A percentile compares a stretch with the other conserved stretches of the same genome.
These are phyloP conservation scores for Smittia sp. DNA, from an alignment of 2,888 invertebrate species.

Conservation along the genomic window DNA sequence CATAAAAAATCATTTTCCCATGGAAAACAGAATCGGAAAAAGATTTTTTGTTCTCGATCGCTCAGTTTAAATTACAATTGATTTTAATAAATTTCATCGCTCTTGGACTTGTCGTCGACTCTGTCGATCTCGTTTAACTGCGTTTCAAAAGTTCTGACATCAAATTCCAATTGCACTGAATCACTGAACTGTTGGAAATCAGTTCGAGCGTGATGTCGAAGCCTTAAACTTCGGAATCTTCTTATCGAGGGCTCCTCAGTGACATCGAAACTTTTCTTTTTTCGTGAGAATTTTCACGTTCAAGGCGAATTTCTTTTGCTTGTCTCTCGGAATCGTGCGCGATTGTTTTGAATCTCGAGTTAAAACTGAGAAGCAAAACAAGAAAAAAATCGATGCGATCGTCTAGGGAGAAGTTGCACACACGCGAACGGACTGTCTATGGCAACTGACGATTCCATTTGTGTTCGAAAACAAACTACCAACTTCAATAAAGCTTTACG, in stretches of 20 bases:
- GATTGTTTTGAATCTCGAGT: constrained; percentile 31
- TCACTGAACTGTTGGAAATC: background rate
- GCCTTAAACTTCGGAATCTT: constrained; percentile 1
- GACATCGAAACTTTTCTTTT: background rate
- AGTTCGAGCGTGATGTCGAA: background rate
- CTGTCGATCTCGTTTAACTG: background rate
- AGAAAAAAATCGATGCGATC: constrained; percentile 1
- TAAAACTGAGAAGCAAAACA: constrained; percentile 30
- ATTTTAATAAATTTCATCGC: constrained; percentile 36
- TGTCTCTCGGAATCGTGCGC: constrained; percentile 10
- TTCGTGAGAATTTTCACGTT: background rate
- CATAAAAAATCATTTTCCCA: background rate
- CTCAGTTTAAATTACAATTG: constrained; percentile 27
- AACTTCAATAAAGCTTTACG: background rate
- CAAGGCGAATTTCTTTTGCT: background rate
- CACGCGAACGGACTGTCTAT: background rate
- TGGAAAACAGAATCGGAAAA: background rate
- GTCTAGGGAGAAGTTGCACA: background rate
- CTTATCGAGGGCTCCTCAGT: background rate
- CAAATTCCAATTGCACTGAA: constrained; percentile 5
- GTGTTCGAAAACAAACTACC: constrained; percentile 9
- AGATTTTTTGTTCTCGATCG: background rate
- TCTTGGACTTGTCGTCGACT: constrained; percentile 12
- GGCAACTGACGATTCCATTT: background rate
- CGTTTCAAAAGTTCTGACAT: background rate